Conservation (phyloP, 2,888 invertebrate species). For the Eupsilia transversa region DNA sequence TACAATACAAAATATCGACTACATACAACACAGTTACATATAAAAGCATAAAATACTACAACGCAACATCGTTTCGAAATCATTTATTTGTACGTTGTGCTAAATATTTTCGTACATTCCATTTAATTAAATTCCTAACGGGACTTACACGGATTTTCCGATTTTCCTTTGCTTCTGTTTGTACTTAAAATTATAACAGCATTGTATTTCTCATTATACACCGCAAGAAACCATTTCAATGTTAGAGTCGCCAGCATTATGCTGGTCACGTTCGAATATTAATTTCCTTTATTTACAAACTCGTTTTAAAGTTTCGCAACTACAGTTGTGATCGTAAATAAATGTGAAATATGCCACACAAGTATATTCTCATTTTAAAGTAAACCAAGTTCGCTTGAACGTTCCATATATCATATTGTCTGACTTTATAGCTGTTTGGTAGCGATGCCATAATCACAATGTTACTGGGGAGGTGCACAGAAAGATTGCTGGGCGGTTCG, state of each 20-base stretch:
- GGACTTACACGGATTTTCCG: slow-evolving; percentile 26
- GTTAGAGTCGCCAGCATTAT: slow-evolving; percentile 6
- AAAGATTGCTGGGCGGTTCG: slow-evolving; percentile 7
- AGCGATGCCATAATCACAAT: slow-evolving; percentile 17
- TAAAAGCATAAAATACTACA: slow-evolving; percentile 34
- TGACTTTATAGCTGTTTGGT: slow-evolving; percentile 47
- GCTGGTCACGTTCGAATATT: slow-evolving; percentile 48
- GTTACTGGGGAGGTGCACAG: not conserved
- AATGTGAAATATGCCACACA: slow-evolving; percentile 46
- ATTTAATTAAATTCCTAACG: slow-evolving; percentile 59
- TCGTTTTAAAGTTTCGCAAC: slow-evolving; percentile 43
- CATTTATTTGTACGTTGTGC: slow-evolving; percentile 46
- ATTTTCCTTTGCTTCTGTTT: slow-evolving; percentile 29
- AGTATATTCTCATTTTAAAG: slow-evolving; percentile 42
- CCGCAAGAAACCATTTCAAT: slow-evolving; percentile 21
- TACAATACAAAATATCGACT: slow-evolving; percentile 25
- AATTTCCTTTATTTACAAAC: slow-evolving; percentile 57
- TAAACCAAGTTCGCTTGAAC: slow-evolving; percentile 33
- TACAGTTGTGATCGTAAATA: slow-evolving; percentile 41
- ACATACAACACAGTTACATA: slow-evolving; percentile 29
- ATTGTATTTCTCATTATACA: slow-evolving; percentile 30
- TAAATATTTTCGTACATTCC: slow-evolving; percentile 49
- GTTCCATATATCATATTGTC: slow-evolving; percentile 39
- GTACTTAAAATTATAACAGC: slow-evolving; percentile 38
- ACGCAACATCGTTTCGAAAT: slow-evolving; percentile 39